phyloP scores from a whole-genome alignment of 2,797 vertebrate genomes.

The Scarus forsteni region DNA sequence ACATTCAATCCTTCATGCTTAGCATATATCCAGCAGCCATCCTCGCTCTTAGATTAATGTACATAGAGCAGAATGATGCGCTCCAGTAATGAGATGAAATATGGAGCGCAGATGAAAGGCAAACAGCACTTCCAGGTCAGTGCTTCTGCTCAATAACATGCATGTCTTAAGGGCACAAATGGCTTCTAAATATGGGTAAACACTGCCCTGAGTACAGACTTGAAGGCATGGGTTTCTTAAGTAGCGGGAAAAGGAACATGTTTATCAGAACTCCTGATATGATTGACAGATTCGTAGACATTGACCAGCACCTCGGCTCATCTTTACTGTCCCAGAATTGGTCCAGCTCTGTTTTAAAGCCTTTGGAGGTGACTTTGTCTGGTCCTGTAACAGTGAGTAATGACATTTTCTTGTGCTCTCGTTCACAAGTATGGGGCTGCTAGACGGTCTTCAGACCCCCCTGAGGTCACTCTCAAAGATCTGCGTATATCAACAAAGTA shows the following conservation, averaged over 20 bases:
- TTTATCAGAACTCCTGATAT: not conserved
- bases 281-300: not conserved
- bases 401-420: conserved; percentile 58
- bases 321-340: conserved; percentile 27
- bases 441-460: conserved; percentile 48
- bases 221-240: not conserved
- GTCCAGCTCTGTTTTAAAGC: conserved; percentile 20
- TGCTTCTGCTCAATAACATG: conserved; percentile 19
- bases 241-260: not conserved
- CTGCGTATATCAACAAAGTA: conserved; percentile 67
- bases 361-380: conserved; percentile 63
- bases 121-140: conserved; percentile 15
- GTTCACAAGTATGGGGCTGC: conserved; percentile 49
- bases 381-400: conserved; percentile 62
- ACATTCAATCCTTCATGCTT: conserved; percentile 17
- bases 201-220: not conserved
- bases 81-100: conserved; percentile 21
- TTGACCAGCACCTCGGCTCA: not conserved
- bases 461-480: conserved; percentile 61
- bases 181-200: conserved; percentile 3
- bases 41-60: conserved; percentile 12
- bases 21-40: conserved; percentile 13
- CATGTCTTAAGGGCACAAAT: conserved; percentile 11
- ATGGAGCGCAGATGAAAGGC: conserved; percentile 3
- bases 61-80: conserved; percentile 9